Conservation (phyloP, 2,797 vertebrate species). For the Microcaecilia unicolor region DNA sequence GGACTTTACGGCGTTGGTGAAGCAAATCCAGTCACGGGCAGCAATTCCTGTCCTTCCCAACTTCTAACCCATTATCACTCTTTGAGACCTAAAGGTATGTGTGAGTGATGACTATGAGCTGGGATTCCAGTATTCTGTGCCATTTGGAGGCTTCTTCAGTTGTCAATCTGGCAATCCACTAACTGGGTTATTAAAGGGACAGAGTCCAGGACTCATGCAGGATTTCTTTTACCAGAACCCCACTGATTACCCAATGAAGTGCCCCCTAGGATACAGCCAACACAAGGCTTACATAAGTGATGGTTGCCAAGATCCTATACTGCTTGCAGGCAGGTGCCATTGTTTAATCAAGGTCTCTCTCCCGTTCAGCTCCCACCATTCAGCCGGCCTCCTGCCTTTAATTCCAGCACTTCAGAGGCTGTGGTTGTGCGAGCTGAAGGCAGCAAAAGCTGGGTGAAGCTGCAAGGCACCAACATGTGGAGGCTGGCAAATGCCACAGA, state of each 20-base stretch:
- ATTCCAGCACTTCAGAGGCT: slow-evolving; percentile 36
- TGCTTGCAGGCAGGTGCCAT: slow-evolving; percentile 53
- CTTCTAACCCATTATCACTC: slow-evolving; percentile 9
- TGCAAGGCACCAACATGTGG: slow-evolving; percentile 42
- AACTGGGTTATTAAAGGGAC: slow-evolving; percentile 1
- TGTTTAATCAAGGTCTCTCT: slow-evolving; percentile 44
- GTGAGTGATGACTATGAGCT: slow-evolving; percentile 51
- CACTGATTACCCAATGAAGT: slow-evolving; percentile 13
- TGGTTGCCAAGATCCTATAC: slow-evolving; percentile 58
- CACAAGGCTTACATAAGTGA: slow-evolving; percentile 52
- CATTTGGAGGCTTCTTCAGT: slow-evolving; percentile 63
- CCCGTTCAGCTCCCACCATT: slow-evolving; percentile 50
- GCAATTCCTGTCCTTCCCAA: not conserved
- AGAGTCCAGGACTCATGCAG: not conserved
- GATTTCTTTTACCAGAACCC: not conserved
- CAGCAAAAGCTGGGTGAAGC: slow-evolving; percentile 46
- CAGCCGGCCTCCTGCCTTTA: slow-evolving; percentile 29
- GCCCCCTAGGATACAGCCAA: slow-evolving; percentile 57
- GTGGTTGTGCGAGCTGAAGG: not conserved
- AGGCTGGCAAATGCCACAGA: slow-evolving; percentile 39
- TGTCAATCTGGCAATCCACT: slow-evolving; percentile 50
- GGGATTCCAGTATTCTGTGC: slow-evolving; percentile 32
- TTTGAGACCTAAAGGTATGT: slow-evolving; percentile 35
- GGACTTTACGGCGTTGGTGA: slow-evolving; percentile 40
- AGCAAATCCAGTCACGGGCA: not conserved